These are phyloP conservation scores for Pseudonaja textilis DNA, from an alignment of 2,113 vertebrate species.

Conservation along the genomic window DNA sequence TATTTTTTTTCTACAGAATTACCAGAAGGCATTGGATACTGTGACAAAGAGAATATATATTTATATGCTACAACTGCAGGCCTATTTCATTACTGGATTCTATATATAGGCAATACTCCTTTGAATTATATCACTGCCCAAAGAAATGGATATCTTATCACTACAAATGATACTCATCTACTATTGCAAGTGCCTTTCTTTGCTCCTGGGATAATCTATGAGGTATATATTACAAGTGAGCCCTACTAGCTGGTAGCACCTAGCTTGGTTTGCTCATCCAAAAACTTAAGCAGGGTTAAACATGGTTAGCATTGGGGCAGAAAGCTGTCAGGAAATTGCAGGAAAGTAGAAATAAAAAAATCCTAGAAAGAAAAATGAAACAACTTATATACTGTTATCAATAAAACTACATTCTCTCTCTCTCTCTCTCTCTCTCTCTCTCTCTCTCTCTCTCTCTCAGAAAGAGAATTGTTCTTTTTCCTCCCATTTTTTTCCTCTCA, in stretches of 20 bases:
- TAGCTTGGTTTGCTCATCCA: neutral
- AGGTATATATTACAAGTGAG: slow-evolving; percentile 42
- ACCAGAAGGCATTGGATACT: slow-evolving; percentile 54
- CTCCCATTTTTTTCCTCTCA: neutral
- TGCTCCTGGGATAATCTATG: slow-evolving; percentile 54
- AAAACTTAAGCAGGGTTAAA: neutral
- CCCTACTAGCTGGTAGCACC: neutral
- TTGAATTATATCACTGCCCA: slow-evolving; percentile 24
- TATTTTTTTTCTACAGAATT: slow-evolving; percentile 21
- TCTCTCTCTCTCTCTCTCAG: too few relatives aligned
- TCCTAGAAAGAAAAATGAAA: neutral
- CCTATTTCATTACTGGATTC: slow-evolving; percentile 52
- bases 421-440: too few relatives aligned
- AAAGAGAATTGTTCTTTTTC: too few relatives aligned
- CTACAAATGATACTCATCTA: slow-evolving; percentile 55
- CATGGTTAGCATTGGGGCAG: neutral
- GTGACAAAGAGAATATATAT: slow-evolving; percentile 54
- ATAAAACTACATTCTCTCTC: neutral
- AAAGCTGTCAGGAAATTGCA: neutral
- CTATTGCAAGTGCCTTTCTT: slow-evolving; percentile 59
- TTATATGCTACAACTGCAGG: slow-evolving; percentile 37
- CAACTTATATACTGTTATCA: neutral
- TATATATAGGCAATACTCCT: slow-evolving; percentile 50
- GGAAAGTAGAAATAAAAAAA: neutral
- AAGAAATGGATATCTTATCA: slow-evolving; percentile 42